Conservation (phyloP, 2,113 vertebrate species). For the Ranitomeya variabilis region DNA sequence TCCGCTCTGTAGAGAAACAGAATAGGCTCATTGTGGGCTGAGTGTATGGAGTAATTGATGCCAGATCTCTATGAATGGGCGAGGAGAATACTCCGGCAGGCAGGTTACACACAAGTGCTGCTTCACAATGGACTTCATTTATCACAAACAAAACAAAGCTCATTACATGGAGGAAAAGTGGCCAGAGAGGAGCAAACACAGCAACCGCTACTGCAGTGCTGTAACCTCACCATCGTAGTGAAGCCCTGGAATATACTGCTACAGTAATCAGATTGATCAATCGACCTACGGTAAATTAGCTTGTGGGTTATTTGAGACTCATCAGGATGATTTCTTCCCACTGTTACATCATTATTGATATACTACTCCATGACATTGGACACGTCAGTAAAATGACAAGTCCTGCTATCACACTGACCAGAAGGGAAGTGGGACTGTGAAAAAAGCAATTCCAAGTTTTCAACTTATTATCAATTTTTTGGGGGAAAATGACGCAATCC, state of each 20-base stretch:
- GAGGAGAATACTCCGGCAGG: not conserved
- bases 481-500: too few species aligned
- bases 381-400: not conserved
- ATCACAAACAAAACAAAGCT: slow-evolving; percentile 35
- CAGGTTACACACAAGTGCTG: slow-evolving; percentile 40
- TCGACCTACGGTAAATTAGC: too few species aligned
- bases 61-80: slow-evolving; percentile 43
- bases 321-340: too few species aligned
- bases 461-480: not conserved
- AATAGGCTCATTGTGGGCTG: slow-evolving; percentile 50
- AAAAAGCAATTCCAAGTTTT: not conserved
- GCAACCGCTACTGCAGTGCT: not conserved
- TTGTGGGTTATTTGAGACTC: too few species aligned
- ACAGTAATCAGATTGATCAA: too few species aligned
- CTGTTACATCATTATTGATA: not conserved
- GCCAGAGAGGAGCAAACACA: not conserved
- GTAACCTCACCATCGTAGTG: not conserved
- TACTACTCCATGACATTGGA: not conserved
- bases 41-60: slow-evolving; percentile 50
- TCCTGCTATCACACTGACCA: too few species aligned
- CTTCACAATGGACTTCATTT: slow-evolving; percentile 49
- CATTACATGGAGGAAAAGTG: not conserved
- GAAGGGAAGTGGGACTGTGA: too few species aligned
- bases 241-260: too few species aligned
- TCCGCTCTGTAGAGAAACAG: slow-evolving; percentile 22